Evolutionary conservation across 2,797 vertebrate genomes (phyloP).

Genomic region (Enoplosus armatus): DNA sequence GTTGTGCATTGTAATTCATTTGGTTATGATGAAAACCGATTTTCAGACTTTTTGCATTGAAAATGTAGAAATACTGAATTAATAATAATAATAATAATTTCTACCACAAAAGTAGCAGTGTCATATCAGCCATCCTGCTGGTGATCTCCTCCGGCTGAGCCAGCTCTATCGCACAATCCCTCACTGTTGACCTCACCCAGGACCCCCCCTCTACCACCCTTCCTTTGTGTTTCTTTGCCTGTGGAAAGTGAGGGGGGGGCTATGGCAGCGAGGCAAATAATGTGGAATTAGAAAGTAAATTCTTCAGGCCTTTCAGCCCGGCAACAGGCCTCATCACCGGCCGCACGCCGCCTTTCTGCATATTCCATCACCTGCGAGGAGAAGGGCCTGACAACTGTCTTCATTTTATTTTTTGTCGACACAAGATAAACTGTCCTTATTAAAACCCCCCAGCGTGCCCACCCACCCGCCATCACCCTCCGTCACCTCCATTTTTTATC

Average conservation of each 20-base stretch:
- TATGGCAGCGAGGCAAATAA: slow-evolving; percentile 91
- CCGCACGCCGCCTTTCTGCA: slow-evolving; percentile 81
- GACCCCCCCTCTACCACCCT: background rate
- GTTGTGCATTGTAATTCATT: background rate
- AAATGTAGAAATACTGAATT: background rate
- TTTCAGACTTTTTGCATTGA: background rate
- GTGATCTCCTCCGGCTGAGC: slow-evolving; percentile 90
- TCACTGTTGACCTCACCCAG: slow-evolving; percentile 83
- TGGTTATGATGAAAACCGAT: too few relatives aligned
- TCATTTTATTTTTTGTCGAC: slow-evolving; percentile 87
- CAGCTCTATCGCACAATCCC: slow-evolving; percentile 87
- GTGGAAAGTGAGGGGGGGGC: slow-evolving; percentile 82
- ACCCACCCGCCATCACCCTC: slow-evolving; percentile 29
- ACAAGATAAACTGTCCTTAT: slow-evolving; percentile 82
- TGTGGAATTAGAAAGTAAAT: slow-evolving; percentile 92
- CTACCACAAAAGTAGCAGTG: background rate
- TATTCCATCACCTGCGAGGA: slow-evolving; percentile 80
- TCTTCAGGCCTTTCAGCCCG: slow-evolving; percentile 89
- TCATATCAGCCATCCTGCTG: slow-evolving; percentile 78
- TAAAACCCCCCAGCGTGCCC: slow-evolving; percentile 55
- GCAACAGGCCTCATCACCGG: slow-evolving; percentile 91
- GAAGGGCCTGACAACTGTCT: slow-evolving; percentile 76
- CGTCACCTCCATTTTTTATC: slow-evolving; percentile 61
- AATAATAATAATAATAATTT: background rate
- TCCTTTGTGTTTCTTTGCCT: slow-evolving; percentile 82